Conservation (phyloP, 2,113 vertebrate species). For the Tricholaema leucomelas region DNA sequence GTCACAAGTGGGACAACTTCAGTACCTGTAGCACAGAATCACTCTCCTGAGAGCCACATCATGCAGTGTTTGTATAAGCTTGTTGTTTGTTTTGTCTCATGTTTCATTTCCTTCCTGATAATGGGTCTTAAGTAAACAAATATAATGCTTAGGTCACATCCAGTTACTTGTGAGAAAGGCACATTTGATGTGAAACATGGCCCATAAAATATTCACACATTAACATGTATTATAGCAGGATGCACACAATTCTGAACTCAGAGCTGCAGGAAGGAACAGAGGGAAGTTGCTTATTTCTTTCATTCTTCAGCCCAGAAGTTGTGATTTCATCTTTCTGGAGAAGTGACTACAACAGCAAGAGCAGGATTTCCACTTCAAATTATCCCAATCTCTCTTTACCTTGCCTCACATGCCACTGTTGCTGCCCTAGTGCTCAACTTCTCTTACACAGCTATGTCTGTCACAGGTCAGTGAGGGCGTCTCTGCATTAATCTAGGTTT, state of each 20-base stretch:
- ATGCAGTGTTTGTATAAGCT: neutral
- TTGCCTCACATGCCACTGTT: neutral
- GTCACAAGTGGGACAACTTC: neutral
- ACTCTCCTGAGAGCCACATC: neutral
- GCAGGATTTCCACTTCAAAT: neutral
- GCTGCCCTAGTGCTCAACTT: neutral
- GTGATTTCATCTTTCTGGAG: slow-evolving; percentile 26
- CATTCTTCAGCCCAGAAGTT: neutral
- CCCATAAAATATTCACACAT: neutral
- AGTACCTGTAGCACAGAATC: neutral
- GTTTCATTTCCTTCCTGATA: slow-evolving; percentile 1
- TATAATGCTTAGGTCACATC: slow-evolving; percentile 11
- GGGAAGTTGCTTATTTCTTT: slow-evolving; percentile 33
- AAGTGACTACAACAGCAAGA: neutral
- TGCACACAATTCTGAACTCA: neutral
- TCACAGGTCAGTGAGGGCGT: neutral
- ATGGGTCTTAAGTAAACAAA: neutral
- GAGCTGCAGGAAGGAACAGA: slow-evolving; percentile 54
- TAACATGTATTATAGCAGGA: neutral
- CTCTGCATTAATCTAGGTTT: neutral
- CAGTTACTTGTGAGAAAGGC: neutral
- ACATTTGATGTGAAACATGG: neutral
- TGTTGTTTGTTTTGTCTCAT: neutral
- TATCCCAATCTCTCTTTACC: neutral
- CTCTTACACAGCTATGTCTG: neutral